These are phyloP conservation scores for Halcyon senegalensis DNA, from an alignment of 2,113 vertebrate genomes.

Conservation along the genomic window DNA sequence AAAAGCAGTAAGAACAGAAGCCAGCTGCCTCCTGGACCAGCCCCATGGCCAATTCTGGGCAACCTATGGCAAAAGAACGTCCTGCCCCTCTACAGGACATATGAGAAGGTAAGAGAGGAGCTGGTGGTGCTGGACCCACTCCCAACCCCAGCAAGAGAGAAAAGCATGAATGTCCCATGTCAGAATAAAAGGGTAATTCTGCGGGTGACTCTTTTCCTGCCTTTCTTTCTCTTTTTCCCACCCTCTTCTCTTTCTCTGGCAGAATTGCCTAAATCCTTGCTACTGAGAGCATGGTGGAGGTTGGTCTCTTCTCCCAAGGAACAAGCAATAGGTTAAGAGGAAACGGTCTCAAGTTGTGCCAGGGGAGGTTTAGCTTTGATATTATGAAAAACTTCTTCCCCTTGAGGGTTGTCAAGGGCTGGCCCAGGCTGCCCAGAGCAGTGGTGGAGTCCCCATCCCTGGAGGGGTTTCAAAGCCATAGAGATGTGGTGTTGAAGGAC, in stretches of 20 bases:
- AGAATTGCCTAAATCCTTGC: not conserved
- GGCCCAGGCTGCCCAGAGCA: not conserved
- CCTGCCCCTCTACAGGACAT: constrained; percentile 11
- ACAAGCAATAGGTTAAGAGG: not conserved
- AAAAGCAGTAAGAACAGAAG: not conserved
- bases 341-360: not conserved
- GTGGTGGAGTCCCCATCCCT: not conserved
- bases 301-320: not conserved
- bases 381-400: not conserved
- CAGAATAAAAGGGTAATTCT: not conserved
- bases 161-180: accelerated
- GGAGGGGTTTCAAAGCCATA: not conserved
- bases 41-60: constrained; percentile 50
- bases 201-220: not conserved
- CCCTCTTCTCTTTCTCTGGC: not conserved
- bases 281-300: not conserved
- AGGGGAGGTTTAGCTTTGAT: not conserved
- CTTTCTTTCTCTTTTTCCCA: not conserved
- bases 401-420: too few species aligned
- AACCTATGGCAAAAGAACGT: constrained; percentile 60
- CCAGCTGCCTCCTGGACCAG: constrained; percentile 9
- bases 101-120: constrained; percentile 30
- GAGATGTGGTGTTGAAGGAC: not conserved
- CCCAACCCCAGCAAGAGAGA: not conserved
- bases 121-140: accelerated